Evolutionary conservation across 2,888 invertebrate species (phyloP), one percentile per base, ranked within the genome.

Genomic region (Campopleginae sp.): DNA sequence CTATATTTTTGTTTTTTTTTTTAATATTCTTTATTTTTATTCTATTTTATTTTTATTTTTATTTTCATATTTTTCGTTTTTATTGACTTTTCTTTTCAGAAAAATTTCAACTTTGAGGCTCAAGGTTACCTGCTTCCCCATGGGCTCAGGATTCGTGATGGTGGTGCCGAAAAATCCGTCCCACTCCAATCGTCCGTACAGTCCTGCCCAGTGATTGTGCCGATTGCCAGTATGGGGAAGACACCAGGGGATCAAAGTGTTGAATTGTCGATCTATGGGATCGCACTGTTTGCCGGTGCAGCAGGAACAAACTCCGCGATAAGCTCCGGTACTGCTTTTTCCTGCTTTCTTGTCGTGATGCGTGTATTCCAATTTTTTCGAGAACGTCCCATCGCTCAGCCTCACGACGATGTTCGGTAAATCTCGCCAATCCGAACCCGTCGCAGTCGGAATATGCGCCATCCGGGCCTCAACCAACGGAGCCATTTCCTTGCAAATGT

Each of bases 171-270:
- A 98, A 94, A 96, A 97, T 4, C 97, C 97, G 89, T 97, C 96
- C 97, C 97, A 97, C 86, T 96, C 96, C 14, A 98, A 93, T 46
- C 98, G 95, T 4, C 96, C 98, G 91, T 98, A 98, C 48, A 98
- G 95, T 0, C 98, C 98, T 0, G 97, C 96, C 98, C 98, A 98
- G 94, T 98, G 95, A 94, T 97, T 97, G 93, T 98, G 97, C 23
- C 97, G 93, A 94, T 97, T 97, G 71, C 96, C 97, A 1, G 98
- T 98, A 93, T 98, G 98, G 12, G 98, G 97, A 88, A 98, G 94
- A 91, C 98, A 98, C 98, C 98, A 98, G 0, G 98, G 98, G 77
- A 98, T 97, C 85, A 98, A 94, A 5, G 98, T 98, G 94, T 97
- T 96, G 92, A 96, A 96, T 94, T 98, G 98, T 83, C 96, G 95